Base-by-base conservation (phyloP, 2,113 vertebrate species). In the Pterophyllum scalare region DNA sequence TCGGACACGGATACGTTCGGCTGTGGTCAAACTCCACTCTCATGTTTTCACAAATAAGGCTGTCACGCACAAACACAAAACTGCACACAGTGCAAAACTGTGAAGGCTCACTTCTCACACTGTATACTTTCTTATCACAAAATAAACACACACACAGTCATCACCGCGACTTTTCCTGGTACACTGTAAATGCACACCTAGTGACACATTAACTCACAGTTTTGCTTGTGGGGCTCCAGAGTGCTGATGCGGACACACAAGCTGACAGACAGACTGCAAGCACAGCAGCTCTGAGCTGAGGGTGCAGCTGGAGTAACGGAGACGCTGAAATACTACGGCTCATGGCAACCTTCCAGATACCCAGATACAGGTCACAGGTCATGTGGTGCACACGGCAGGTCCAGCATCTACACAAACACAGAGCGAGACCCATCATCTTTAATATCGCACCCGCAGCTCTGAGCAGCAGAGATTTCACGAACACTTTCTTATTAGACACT, bases 161-260 rank as follows among this genome's bases (percentile, higher is more conserved):
- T 75, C 70, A 80, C 33, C 1, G 4, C 80, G 59, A 88, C 90
- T 56, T 82, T 78, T 78, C 40, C 59, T 46, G 17, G 77, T 57
- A 70, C 62, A 78, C 19, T 14, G 7, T 22, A 80, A 46, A 70
- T 74, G 33, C 56, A 52, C 57, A 15, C n/a, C 77, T 59, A 19
- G 84, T 85, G 72, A 74, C 77, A 88, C 80, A 81, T 92, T 89
- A 83, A 81, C 82, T 31, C 1, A 11, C 33, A 24, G 59, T 13
- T 28, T 22, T 58, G 64, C 58, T 72, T 31, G 26, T 59, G 56
- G 65, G 7, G 81, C 77, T 81, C 31, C 57, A 38, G 59, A 85
- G 77, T 14, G 60, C 85, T 87, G 87, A 89, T 75, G 77, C 85
- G 84, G 62, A 74, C 52, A 24, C 78, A 75, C 24, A 80, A 86